A percentile compares a stretch with the other conserved stretches of the same genome.
phyloP scores from a whole-genome alignment of 2,888 invertebrate genomes.

The Epinotia brunnichana region DNA sequence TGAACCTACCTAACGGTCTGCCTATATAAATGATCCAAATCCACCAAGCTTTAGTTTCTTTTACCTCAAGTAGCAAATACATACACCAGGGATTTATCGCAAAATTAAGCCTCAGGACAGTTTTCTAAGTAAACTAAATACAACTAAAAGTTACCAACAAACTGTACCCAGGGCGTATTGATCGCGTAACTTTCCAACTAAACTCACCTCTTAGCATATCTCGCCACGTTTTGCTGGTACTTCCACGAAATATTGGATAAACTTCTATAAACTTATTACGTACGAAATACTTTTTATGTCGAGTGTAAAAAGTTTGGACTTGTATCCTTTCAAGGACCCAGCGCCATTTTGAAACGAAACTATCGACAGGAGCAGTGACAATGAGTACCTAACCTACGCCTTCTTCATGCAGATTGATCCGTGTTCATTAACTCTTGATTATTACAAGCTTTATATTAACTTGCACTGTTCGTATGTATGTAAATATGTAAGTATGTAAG shows the following conservation, averaged over 20 bases:
- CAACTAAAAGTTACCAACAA: conserved; percentile 14
- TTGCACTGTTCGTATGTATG: too few species aligned
- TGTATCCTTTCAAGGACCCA: conserved; percentile 13
- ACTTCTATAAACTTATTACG: conserved; percentile 41
- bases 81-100: conserved; percentile 26
- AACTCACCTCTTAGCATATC: conserved; percentile 44
- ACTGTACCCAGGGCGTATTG: conserved; percentile 25
- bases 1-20: neutral
- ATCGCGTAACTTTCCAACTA: conserved; percentile 33
- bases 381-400: too few species aligned
- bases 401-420: too few species aligned
- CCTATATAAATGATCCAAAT: conserved; percentile 4
- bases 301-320: conserved; percentile 28
- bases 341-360: too few species aligned
- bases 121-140: conserved; percentile 35
- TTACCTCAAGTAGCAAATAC: conserved; percentile 23
- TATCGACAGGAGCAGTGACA: too few species aligned
- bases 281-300: conserved; percentile 35
- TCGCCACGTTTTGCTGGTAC: conserved; percentile 30
- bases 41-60: conserved; percentile 12
- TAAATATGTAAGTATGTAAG: too few species aligned
- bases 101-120: conserved; percentile 33
- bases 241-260: conserved; percentile 31
- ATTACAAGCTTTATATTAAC: too few species aligned
- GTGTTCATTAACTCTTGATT: too few species aligned